Conservation (phyloP, 2,113 vertebrate genomes). For the Peromyscus californicus region DNA sequence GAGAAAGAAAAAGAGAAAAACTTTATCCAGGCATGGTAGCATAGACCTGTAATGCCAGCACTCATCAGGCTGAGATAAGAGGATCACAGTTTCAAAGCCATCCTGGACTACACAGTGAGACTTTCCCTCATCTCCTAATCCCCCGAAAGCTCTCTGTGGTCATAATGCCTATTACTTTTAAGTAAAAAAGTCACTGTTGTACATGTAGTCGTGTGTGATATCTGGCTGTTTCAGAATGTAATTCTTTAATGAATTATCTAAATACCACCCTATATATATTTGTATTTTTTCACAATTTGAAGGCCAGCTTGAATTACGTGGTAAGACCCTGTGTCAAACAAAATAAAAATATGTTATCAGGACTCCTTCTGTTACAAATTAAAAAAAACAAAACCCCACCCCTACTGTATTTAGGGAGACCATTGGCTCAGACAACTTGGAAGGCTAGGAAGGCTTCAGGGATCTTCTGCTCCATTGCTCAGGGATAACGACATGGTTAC, state of each 20-base stretch:
- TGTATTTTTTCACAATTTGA: neutral
- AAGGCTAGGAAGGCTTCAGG: neutral
- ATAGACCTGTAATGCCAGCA: neutral
- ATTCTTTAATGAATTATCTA: constrained; percentile 33
- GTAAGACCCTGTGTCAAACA: neutral
- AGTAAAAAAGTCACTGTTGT: neutral
- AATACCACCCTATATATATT: neutral
- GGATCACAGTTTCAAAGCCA: neutral
- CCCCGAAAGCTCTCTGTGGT: neutral
- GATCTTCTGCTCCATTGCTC: neutral
- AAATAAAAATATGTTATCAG: neutral
- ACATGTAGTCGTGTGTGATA: neutral
- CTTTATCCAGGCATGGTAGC: neutral
- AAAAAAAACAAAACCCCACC: neutral
- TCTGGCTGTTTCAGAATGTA: constrained; percentile 20
- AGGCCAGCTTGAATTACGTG: neutral
- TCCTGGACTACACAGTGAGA: neutral
- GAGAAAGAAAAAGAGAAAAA: neutral
- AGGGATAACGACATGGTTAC: neutral
- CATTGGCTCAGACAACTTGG: constrained; percentile 31
- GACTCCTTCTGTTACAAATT: neutral
- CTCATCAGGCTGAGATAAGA: neutral
- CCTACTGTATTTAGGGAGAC: constrained; percentile 28
- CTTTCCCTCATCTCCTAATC: neutral
- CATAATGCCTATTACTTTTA: constrained; percentile 31